phyloP scores from a whole-genome alignment of 2,797 vertebrate species.

The Balearica regulorum region DNA sequence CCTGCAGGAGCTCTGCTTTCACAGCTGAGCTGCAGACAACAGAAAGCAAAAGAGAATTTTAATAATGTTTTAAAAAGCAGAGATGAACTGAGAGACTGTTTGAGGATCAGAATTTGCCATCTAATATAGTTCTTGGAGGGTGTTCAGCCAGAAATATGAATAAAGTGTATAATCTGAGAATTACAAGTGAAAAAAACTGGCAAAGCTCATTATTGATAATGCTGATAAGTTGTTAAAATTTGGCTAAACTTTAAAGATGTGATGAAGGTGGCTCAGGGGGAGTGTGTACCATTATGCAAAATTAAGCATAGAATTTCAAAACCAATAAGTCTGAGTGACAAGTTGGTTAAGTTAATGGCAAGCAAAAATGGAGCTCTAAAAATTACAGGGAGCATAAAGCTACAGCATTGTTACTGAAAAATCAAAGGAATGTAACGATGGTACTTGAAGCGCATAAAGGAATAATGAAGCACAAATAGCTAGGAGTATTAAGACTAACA shows the following conservation, averaged over 20 bases:
- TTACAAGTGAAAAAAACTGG: background rate
- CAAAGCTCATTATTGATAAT: background rate
- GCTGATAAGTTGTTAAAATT: background rate
- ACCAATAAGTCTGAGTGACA: constrained; percentile 63
- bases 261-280: constrained; percentile 40
- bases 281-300: constrained; percentile 55
- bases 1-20: background rate
- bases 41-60: background rate
- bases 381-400: constrained; percentile 57
- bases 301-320: constrained; percentile 59
- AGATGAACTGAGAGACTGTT: background rate
- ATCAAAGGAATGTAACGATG: constrained; percentile 45
- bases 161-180: background rate
- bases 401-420: constrained; percentile 59
- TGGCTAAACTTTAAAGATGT: constrained; percentile 20
- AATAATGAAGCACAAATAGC: constrained; percentile 57
- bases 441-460: constrained; percentile 12
- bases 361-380: constrained; percentile 64
- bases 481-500: constrained; percentile 49
- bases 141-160: background rate
- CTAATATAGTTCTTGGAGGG: background rate
- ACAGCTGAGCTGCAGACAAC: background rate
- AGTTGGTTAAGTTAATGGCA: constrained; percentile 67
- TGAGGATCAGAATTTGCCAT: background rate
- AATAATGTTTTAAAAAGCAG: background rate